Conservation (phyloP, 2,113 vertebrate species). For the Morone chrysops region DNA sequence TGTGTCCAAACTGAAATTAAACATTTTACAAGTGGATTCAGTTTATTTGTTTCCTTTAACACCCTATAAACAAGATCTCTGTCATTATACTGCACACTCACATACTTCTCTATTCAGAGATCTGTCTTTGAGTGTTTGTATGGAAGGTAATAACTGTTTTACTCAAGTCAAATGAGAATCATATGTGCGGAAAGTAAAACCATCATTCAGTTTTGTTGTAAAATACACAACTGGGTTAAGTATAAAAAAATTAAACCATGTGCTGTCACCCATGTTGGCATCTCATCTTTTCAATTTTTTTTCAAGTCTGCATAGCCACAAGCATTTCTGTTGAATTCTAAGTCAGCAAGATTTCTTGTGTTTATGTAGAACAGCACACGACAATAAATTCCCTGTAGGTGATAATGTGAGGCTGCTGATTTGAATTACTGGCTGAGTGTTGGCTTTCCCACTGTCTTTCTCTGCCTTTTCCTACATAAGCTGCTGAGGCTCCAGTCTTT, state of each 20-base stretch:
- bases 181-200: conserved; percentile 44
- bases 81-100: conserved; percentile 64
- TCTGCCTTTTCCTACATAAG: not conserved
- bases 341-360: not conserved
- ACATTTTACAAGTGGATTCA: conserved; percentile 46
- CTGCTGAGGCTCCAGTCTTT: not conserved
- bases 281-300: not conserved
- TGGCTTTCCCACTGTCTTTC: conserved; percentile 9
- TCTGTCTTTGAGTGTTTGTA: conserved; percentile 28
- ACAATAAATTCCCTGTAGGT: not conserved
- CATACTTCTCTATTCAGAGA: conserved; percentile 27
- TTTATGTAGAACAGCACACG: not conserved
- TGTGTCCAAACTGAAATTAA: conserved; percentile 45
- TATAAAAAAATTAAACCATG: not conserved
- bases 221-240: conserved; percentile 33
- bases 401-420: not conserved
- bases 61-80: conserved; percentile 67
- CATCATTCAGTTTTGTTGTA: conserved; percentile 22
- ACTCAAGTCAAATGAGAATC: conserved; percentile 58
- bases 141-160: conserved; percentile 60
- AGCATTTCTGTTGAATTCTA: not conserved
- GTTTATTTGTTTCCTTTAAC: conserved; percentile 61
- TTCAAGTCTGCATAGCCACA: not conserved
- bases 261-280: conserved; percentile 4
- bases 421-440: conserved; percentile 10